Evolutionary conservation across 2,888 invertebrate genomes (phyloP), one percentile per base, ranked within the genome.

Genomic region (Microctonus aethiopoides): DNA sequence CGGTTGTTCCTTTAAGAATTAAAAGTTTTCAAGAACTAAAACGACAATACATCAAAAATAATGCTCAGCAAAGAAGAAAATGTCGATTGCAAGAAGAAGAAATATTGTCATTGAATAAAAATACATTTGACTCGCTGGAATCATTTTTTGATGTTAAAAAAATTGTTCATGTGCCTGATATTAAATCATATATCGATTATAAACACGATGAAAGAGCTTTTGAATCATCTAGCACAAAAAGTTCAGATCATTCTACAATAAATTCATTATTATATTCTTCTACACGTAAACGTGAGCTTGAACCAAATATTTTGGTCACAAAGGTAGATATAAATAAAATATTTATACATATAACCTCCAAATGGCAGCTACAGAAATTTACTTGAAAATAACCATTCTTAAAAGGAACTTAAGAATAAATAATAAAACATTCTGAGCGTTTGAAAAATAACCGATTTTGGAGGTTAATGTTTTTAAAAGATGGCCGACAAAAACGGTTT

Each of bases 91-190:
- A 62, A 29, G 65, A 26, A 29, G 36, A 75, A 56, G 72, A 73
- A 22, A 16, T 62, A 0, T 52, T 20, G 46, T 16, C 22, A n/a
- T 52, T 77, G 63, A 80, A 73, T 32, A 79, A 77, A 54, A 78
- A 82, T 69, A 71, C 69, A 0, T 82, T 79, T 62, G 75, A 72
- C 29, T 82, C 80, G 0, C 68, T 84, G 56, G 84, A 84, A 68
- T 81, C 84, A 11, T 74, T 84, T 6, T 84, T 84, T 41, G 78
- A 83, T 34, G 67, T 84, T 1, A 79, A 79, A 63, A 84, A 78
- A 72, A 77, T 78, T 10, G 41, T 83, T 7, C 76, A 77, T 67
- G 74, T 83, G 59, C 74, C 76, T n/a, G 79, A 82, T 54, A 63
- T 77, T 29, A 69, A 46, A 46, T 56, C 51, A n/a, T 39, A 54